Base-by-base conservation (phyloP, 2,113 vertebrate genomes). In the Melanerpes aurifrons region DNA sequence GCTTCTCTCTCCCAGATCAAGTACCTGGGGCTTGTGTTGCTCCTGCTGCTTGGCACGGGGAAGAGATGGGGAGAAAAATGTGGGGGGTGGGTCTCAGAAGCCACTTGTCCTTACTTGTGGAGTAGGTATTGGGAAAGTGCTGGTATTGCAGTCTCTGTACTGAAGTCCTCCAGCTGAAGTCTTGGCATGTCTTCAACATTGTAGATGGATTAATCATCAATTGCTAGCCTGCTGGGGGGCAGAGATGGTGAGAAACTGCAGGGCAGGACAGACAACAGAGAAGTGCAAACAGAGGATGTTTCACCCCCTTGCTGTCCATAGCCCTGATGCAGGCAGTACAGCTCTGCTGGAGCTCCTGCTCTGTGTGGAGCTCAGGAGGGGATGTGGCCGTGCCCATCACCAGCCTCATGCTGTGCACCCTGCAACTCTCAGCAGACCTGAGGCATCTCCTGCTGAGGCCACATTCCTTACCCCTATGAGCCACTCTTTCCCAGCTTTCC, bases 131-230 rank as follows among this genome's bases (percentile, higher is more conserved):
- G 57, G 68, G 76, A 10, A 85, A 68, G 59, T 11, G 15, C 78
- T 93, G 67, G 76, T 35, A 86, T 81, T 93, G 62, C 48, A 69
- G 47, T 24, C 63, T 89, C 70, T 35, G 85, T n/a, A 31, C 4
- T 84, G 53, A 66, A 68, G 77, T 53, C 62, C 77, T 86, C 37
- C 70, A 74, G 40, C 57, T 70, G 67, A 86, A 79, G 22, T 31
- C 56, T 84, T 92, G 92, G 81, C 64, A 2, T 21, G 10, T 64
- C 56, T 74, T 87, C 84, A 87, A 26, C 96, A 85, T 94, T 95
- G 75, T 15, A 62, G 47, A 43, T 70, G 43, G 73, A 74, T 96
- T 95, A 96, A 93, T 94, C 94, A 93, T 76, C 89, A 53, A 12
- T 76, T 70, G 26, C 48, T 77, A 31, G 35, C 71, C 75, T 85